Evolutionary conservation across 23 tunicate species (phyloP).

Genomic region (Aplidium turbinatum): DNA sequence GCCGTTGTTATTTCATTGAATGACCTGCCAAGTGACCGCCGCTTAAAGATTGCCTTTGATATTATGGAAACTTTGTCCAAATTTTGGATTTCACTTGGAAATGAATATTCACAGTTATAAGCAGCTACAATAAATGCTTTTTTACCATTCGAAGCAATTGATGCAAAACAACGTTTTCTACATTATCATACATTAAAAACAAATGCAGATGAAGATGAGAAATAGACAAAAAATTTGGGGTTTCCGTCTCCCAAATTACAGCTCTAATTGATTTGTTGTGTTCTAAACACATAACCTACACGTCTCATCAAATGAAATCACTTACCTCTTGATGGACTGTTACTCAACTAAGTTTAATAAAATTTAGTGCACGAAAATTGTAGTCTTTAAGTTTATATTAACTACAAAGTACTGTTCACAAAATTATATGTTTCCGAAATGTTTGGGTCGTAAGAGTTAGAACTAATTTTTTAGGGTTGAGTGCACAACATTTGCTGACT

Average conservation of each 20-base stretch:
- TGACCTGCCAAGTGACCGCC: conserved; percentile 13
- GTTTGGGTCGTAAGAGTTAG: no score
- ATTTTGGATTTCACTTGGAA: neutral
- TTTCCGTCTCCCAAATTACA: conserved; percentile 29
- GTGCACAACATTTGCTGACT: no score
- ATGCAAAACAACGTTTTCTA: conserved; percentile 17
- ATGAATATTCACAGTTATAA: conserved; percentile 13
- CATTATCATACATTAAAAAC: conserved; percentile 5
- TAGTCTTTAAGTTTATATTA: no score
- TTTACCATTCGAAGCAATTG: conserved; percentile 22
- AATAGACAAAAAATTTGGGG: conserved; percentile 22
- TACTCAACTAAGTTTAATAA: no score
- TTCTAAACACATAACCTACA: conserved; percentile 32
- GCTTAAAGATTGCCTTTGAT: neutral
- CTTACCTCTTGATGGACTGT: no score
- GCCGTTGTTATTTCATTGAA: no score
- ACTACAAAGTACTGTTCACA: no score
- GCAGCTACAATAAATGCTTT: conserved; percentile 18
- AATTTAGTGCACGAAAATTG: no score
- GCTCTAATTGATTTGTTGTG: conserved; percentile 39
- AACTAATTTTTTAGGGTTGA: no score
- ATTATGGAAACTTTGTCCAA: neutral
- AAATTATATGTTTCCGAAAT: no score
- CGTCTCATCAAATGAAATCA: no score
- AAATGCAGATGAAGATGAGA: conserved; percentile 10